Evolutionary conservation across 1,140 invertebrate species (phyloP).

Genomic region (Macrocentrus cingulum): DNA sequence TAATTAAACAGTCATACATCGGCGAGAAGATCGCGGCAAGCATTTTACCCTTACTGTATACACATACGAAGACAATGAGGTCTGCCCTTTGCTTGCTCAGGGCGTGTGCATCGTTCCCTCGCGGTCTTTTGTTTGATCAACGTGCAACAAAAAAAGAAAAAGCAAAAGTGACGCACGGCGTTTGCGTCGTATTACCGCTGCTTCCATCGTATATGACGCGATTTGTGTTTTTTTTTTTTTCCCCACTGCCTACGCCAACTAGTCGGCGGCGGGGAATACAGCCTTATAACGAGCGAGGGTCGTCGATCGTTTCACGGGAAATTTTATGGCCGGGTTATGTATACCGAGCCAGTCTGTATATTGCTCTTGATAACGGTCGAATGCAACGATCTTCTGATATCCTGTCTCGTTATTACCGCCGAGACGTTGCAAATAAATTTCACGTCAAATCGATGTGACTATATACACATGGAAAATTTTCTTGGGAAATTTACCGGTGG

Average conservation of each 20-base stretch:
- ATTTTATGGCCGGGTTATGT: slow-evolving; percentile 28
- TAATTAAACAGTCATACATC: slow-evolving; percentile 30
- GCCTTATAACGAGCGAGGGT: slow-evolving; percentile 14
- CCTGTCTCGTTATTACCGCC: neutral
- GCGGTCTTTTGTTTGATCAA: slow-evolving; percentile 42
- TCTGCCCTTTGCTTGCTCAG: slow-evolving; percentile 40
- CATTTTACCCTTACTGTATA: slow-evolving; percentile 1
- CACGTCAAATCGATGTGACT: neutral
- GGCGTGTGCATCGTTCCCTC: slow-evolving; percentile 35
- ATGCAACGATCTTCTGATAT: slow-evolving; percentile 10
- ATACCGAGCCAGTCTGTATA: slow-evolving; percentile 5
- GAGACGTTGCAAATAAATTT: slow-evolving; percentile 3
- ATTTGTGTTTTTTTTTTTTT: neutral
- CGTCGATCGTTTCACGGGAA: slow-evolving; percentile 31
- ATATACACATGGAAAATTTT: neutral
- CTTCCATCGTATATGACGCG: neutral
- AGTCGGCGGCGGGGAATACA: neutral
- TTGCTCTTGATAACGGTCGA: slow-evolving; percentile 23
- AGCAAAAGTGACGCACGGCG: slow-evolving; percentile 13
- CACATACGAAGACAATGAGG: slow-evolving; percentile 14
- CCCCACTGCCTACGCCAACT: neutral
- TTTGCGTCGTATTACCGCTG: slow-evolving; percentile 37
- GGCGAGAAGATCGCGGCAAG: slow-evolving; percentile 1
- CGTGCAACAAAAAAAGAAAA: slow-evolving; percentile 26
- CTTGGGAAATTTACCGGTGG: too few species aligned